Conservation (phyloP, 2,888 invertebrate species). For the Acrobasis consociella region DNA sequence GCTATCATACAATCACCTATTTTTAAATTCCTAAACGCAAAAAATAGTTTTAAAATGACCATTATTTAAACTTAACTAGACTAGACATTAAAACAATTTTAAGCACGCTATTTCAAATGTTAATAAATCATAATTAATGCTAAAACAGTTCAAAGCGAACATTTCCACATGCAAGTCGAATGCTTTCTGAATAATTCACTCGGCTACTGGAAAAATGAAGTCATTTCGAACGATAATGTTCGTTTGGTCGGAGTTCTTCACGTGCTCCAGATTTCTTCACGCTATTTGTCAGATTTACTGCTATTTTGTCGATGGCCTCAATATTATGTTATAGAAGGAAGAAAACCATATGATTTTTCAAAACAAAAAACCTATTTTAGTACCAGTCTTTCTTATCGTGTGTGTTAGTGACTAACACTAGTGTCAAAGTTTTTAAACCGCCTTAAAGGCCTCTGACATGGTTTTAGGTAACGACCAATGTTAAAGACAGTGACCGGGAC, state of each 20-base stretch:
- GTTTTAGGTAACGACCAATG: no score
- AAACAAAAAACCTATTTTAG: no score
- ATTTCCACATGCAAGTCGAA: constrained; percentile 17
- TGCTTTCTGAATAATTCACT: constrained; percentile 19
- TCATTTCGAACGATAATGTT: constrained; percentile 18
- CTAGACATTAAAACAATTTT: not conserved
- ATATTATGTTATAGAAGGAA: constrained; percentile 42
- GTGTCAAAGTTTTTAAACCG: no score
- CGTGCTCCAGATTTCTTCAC: constrained; percentile 7
- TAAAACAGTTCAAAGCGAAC: not conserved
- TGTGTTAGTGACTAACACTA: no score
- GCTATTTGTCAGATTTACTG: constrained; percentile 8
- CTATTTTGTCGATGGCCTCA: not conserved
- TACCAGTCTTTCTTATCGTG: no score
- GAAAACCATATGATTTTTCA: constrained; percentile 35
- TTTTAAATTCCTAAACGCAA: no score
- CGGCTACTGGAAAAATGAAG: constrained; percentile 21
- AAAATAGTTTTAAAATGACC: no score
- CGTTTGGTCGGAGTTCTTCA: constrained; percentile 12
- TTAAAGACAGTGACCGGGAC: no score
- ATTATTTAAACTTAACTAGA: no score
- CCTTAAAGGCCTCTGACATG: no score
- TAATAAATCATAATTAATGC: constrained; percentile 3
- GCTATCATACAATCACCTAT: no score
- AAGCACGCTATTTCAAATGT: not conserved